Conservation (phyloP, 2,113 vertebrate species). For the Elaphurus davidianus region DNA sequence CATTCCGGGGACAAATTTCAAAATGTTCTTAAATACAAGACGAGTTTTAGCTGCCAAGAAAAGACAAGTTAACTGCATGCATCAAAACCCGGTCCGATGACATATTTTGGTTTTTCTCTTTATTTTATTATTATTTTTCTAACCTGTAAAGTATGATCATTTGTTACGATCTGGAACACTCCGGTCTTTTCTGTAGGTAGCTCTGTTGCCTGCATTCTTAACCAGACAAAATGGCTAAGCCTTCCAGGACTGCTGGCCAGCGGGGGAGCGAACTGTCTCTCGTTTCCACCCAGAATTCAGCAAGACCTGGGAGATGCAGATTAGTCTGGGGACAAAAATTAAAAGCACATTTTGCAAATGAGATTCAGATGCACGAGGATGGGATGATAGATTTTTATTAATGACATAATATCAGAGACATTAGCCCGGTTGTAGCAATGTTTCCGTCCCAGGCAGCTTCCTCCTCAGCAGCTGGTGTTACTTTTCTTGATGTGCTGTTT, state of each 20-base stretch:
- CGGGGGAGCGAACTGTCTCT: not conserved
- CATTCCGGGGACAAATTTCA: conserved; percentile 69
- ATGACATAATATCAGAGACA: not conserved
- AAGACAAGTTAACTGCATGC: not conserved
- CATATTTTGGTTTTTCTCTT: not conserved
- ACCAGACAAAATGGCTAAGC: not conserved
- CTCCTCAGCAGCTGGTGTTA: conserved; percentile 53
- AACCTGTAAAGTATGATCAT: not conserved
- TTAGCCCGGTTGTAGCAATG: not conserved
- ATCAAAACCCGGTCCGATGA: not conserved
- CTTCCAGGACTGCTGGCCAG: not conserved
- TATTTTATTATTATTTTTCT: not conserved
- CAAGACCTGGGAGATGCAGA: not conserved
- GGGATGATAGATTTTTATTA: conserved; percentile 37
- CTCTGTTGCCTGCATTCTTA: not conserved
- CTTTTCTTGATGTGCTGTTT: conserved; percentile 46
- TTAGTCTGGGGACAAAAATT: not conserved
- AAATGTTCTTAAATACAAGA: conserved; percentile 43
- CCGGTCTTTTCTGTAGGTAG: not conserved
- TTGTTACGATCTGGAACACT: not conserved
- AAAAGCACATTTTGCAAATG: conserved; percentile 44
- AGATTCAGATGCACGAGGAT: conserved; percentile 1
- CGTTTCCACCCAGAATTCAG: not conserved
- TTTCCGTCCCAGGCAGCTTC: conserved; percentile 8
- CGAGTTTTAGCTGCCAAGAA: conserved; percentile 19